These are phyloP conservation scores for Brachionus calyciflorus DNA, from an alignment of 1,140 invertebrate species.

Conservation along the genomic window DNA sequence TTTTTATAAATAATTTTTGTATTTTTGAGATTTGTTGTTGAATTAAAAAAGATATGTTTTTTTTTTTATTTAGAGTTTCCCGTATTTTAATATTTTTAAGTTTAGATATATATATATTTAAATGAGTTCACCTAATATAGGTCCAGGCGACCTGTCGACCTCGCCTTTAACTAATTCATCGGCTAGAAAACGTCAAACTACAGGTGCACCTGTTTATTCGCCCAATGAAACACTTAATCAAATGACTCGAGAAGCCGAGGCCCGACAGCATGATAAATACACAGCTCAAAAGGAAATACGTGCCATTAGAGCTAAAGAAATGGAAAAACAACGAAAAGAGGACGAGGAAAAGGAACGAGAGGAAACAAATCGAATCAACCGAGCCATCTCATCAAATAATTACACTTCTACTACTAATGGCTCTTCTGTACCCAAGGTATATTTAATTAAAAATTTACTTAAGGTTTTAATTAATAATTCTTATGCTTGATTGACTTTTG, in stretches of 20 bases:
- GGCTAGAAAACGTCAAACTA: slow-evolving; percentile 6
- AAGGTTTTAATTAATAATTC: no score
- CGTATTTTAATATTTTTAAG: no score
- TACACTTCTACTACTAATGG: background rate
- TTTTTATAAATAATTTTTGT: no score
- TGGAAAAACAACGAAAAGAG: slow-evolving; percentile 41
- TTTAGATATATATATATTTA: no score
- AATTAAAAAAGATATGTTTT: background rate
- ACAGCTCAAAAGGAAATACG: slow-evolving; percentile 41
- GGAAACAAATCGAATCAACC: slow-evolving; percentile 11
- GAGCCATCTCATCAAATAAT: background rate
- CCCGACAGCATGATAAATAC: slow-evolving; percentile 36
- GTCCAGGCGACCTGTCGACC: slow-evolving; percentile 42
- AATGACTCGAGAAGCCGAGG: slow-evolving; percentile 43
- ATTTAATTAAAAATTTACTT: background rate
- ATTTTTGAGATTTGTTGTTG: no score
- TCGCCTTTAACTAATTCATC: slow-evolving; percentile 13
- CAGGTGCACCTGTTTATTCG: slow-evolving; percentile 19
- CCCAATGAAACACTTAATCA: slow-evolving; percentile 42
- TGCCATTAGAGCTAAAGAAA: slow-evolving; percentile 34
- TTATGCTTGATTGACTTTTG: no score
- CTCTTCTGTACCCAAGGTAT: slow-evolving; percentile 5
- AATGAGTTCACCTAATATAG: slow-evolving; percentile 41
- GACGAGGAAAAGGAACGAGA: slow-evolving; percentile 33
- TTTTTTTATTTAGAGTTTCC: background rate